These are phyloP conservation scores for Miltochrista miniata DNA, from an alignment of 2,888 invertebrate species.

Conservation along the genomic window DNA sequence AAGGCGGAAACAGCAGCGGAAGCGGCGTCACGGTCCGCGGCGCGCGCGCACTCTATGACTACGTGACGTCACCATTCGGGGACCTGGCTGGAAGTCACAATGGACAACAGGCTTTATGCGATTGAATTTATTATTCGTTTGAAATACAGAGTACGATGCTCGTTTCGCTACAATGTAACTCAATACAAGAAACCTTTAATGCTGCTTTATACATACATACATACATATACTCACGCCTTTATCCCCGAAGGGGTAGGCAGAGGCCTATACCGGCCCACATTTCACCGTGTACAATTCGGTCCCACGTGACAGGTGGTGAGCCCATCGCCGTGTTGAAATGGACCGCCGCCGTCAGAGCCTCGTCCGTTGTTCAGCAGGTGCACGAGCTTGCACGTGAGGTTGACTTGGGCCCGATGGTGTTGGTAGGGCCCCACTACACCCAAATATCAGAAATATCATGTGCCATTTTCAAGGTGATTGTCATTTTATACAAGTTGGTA, in stretches of 20 bases:
- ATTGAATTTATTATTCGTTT: slow-evolving; percentile 23
- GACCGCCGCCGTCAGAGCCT: too few relatives aligned
- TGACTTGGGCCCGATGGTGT: too few relatives aligned
- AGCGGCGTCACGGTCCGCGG: slow-evolving; percentile 74
- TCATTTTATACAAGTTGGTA: slow-evolving; percentile 37
- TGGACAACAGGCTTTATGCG: slow-evolving; percentile 31
- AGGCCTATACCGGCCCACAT: too few relatives aligned
- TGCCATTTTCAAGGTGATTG: slow-evolving; percentile 51
- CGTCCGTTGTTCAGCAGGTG: too few relatives aligned
- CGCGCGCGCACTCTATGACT: slow-evolving; percentile 59
- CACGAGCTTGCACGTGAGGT: too few relatives aligned
- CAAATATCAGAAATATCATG: slow-evolving; percentile 47
- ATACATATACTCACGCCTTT: too few relatives aligned
- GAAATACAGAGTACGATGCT: slow-evolving; percentile 19
- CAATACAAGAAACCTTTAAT: slow-evolving; percentile 40
- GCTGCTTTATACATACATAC: slow-evolving; percentile 49
- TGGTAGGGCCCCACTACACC: too few relatives aligned
- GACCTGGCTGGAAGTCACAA: slow-evolving; percentile 45
- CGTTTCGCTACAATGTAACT: slow-evolving; percentile 33
- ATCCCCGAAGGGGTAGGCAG: too few relatives aligned
- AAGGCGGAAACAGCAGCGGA: slow-evolving; percentile 78
- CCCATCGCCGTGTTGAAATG: too few relatives aligned
- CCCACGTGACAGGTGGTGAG: too few relatives aligned
- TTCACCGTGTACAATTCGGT: too few relatives aligned
- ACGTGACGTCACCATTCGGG: slow-evolving; percentile 62